These are phyloP conservation scores for Lamellibrachia columna DNA, from an alignment of 2,888 invertebrate species.

Conservation along the genomic window DNA sequence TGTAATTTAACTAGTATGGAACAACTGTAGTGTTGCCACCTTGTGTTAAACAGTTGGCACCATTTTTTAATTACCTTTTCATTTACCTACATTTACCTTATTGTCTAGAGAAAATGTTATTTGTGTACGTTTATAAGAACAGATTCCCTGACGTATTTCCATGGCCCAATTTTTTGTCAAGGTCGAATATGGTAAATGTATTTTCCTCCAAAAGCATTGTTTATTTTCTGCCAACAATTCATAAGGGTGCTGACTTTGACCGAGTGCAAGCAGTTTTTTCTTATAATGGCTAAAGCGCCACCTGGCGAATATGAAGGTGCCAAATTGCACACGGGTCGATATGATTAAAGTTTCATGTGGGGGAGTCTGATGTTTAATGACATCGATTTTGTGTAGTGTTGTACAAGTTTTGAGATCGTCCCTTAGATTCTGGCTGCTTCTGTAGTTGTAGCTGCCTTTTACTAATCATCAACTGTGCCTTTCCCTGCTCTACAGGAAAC, in stretches of 20 bases:
- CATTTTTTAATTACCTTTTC: no score
- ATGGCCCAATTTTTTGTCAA: no score
- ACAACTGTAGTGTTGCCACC: no score
- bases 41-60: no score
- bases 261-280: background rate
- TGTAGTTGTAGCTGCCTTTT: background rate
- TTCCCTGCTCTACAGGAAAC: background rate
- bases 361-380: background rate
- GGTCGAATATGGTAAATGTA: no score
- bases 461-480: background rate
- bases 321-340: background rate
- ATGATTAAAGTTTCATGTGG: background rate
- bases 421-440: background rate
- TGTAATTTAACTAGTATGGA: no score
- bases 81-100: no score
- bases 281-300: background rate
- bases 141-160: no score
- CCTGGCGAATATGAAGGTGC: background rate
- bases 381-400: background rate
- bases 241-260: background rate
- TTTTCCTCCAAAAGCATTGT: background rate
- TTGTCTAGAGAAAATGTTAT: no score
- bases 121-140: no score
- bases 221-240: background rate
- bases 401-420: background rate